phyloP scores from a whole-genome alignment of 2,797 vertebrate genomes.

The Vespertilio murinus region DNA sequence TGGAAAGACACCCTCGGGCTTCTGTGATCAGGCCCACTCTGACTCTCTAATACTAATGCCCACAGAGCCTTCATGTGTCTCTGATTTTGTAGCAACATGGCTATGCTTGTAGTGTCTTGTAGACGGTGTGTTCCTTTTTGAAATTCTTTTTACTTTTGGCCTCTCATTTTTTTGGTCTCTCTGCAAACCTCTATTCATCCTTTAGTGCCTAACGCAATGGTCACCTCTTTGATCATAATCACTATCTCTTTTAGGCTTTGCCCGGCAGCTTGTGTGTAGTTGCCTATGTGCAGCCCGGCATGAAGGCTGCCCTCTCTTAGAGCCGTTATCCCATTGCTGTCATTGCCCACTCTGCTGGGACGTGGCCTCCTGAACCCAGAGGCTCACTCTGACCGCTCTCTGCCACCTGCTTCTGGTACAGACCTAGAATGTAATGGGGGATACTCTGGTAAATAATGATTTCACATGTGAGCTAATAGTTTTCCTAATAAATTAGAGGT shows the following conservation, averaged over 20 bases:
- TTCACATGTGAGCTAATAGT: slow-evolving; percentile 5
- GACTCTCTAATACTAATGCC: rapidly evolving
- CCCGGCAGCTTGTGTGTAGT: neutral
- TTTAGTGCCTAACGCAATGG: neutral
- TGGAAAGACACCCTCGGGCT: neutral
- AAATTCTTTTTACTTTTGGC: neutral
- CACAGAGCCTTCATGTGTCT: neutral
- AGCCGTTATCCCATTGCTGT: neutral
- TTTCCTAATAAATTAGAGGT: slow-evolving; percentile 57
- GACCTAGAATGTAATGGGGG: neutral
- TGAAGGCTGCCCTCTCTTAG: neutral
- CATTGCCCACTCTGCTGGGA: neutral
- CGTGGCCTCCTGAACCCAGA: neutral
- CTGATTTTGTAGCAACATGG: neutral
- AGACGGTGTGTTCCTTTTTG: neutral
- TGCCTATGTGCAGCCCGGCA: neutral
- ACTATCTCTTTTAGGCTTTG: neutral
- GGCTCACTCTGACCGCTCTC: neutral
- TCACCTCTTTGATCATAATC: neutral
- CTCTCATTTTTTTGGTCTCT: neutral
- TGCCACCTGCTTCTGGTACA: neutral
- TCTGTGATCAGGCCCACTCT: neutral
- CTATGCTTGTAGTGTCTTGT: neutral
- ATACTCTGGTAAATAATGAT: neutral
- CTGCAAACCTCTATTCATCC: neutral